Base-by-base conservation (phyloP, 2,888 invertebrate genomes). In the Chydorus sphaericus region DNA sequence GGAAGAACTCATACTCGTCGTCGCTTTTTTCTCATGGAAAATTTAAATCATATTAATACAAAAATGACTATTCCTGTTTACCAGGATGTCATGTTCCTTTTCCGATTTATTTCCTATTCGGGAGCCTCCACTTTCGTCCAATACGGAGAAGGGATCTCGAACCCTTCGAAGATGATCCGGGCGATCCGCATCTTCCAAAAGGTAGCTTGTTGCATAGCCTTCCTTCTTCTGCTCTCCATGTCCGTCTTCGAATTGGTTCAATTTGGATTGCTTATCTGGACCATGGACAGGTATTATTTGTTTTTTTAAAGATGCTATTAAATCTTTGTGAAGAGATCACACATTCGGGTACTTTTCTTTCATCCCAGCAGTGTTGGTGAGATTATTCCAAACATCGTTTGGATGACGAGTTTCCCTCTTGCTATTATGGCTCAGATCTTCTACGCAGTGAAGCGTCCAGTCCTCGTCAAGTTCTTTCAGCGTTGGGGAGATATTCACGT, bases 101-200 rank as follows among this genome's bases (percentile, higher is more conserved):
- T 44, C 28, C 18, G 44, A 11, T 44, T 44, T 26, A 44, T 44
- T 10, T 44, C 44, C 14, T 44, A 26, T 26, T 26, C 44, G 28
- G 44, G 44, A 23, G 44, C 44, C 14, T 44, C 44, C 5, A 44
- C 44, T 26, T 44, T 44, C 44, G 44, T 44, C n/a, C 44, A 23
- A 26, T 44, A 44, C 28, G 44, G 44, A 23, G 44, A 44, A 23
- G 44, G 44, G 11, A 44, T 44, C 16, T 28, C 11, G 14, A 44
- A 44, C 20, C 44, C 44, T 20, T 28, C 26, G 28, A 44, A 26
- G n/a, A 26, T 28, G 2, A 23, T 16, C 14, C 14, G 23, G 10
- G 14, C 28, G 11, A 4, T 44, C 6, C 23, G 44, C 3, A 23
- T 23, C 10, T 28, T 44, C 28, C 44, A 44, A 26, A 23, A 44